A percentile compares a stretch with the other conserved stretches of the same genome.
Conservation (phyloP, 2,113 vertebrate genomes). For the Trochalopteron elliotii region DNA sequence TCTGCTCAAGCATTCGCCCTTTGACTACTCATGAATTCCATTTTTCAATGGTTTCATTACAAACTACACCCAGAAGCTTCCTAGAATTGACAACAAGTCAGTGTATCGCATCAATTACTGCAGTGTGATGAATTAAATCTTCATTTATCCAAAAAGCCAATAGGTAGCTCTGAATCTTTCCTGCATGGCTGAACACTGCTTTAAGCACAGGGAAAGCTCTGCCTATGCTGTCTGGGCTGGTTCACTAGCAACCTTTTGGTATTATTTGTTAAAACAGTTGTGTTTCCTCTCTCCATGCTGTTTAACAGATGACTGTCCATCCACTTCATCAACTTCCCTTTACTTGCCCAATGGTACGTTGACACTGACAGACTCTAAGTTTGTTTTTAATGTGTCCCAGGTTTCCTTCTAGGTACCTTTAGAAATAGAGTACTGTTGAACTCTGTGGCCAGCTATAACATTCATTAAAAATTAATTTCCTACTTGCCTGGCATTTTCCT, state of each 20-base stretch:
- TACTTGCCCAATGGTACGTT: background rate
- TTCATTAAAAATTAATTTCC: slow-evolving; percentile 41
- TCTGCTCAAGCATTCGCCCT: background rate
- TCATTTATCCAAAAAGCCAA: slow-evolving; percentile 14
- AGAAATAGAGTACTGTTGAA: background rate
- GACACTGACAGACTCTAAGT: background rate
- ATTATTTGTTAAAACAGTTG: background rate
- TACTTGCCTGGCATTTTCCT: background rate
- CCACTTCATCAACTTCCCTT: background rate
- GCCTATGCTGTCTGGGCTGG: background rate
- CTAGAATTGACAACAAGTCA: slow-evolving; percentile 18
- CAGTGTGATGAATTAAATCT: slow-evolving; percentile 13
- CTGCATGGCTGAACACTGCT: background rate
- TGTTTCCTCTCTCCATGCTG: background rate
- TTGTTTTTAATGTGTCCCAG: background rate
- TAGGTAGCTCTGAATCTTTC: background rate
- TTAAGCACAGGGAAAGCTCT: background rate
- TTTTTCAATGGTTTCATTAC: slow-evolving; percentile 2
- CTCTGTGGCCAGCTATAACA: background rate
- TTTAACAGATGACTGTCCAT: background rate
- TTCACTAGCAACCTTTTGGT: background rate
- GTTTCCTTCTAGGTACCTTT: background rate
- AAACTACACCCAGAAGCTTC: slow-evolving; percentile 19
- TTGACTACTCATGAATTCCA: background rate
- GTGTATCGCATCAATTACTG: background rate